Base-by-base conservation (phyloP, 2,113 vertebrate species). In the Rutilus rutilus region DNA sequence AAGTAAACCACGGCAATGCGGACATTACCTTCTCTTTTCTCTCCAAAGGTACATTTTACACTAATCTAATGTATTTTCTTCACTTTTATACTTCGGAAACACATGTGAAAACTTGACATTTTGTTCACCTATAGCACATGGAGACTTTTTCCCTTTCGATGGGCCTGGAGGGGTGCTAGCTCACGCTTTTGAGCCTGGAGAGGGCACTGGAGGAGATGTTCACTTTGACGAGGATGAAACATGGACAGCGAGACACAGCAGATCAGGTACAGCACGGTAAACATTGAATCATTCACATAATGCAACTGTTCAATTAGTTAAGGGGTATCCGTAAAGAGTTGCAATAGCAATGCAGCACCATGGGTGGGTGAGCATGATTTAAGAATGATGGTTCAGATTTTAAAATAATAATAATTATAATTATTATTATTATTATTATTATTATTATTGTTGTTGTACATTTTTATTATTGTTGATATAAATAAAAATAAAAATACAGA, bases 171-270 rank as follows among this genome's bases (percentile, higher is more conserved):
- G 93, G 25, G 88, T 91, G 33, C 88, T 93, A 89, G 91, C 90
- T 82, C 91, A 93, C 6, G 88, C 90, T 30, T 92, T 92, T 74
- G 87, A 89, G 86, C 91, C 89, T 12, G 91, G 93, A 50, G 86
- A 90, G 23, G 93, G 89, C 15, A 85, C 94, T 3, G 93, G 91
- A 87, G 94, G 90, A 7, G 82, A 92, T 5, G 83, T 86, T 78
- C 93, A 92, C 67, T 92, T 93, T 92, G 93, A 94, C 83, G 90
- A 95, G 62, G 91, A 95, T 52, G 88, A 94, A 89, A 89, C 89
- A 6, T 92, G 91, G 90, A 91, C 87, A 0, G 69, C 5, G 69
- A 67, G 74, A 9, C n/a, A 30, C 21, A 81, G 81, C 39, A 89
- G 82, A 2, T 71, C 47, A 86, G 93, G 92, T 95, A 78, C 17